These are phyloP conservation scores for Panagrolaimus sp. DNA, from an alignment of 1,140 invertebrate species.

Conservation along the genomic window DNA sequence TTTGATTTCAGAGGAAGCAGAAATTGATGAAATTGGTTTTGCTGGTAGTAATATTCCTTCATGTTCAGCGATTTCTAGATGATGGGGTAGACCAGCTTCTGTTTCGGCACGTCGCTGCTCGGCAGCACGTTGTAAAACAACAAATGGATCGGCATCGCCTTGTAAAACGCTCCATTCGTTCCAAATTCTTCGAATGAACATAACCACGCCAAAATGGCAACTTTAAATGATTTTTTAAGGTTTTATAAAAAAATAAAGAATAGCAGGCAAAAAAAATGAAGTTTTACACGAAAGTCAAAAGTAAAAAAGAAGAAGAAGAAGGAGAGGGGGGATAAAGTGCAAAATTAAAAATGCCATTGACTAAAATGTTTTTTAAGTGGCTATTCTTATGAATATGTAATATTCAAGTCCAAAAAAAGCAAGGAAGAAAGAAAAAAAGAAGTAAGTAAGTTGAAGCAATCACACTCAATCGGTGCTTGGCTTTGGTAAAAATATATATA, in stretches of 20 bases:
- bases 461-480: too few species aligned
- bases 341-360: too few species aligned
- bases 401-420: too few species aligned
- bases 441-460: too few species aligned
- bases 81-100: constrained; percentile 15
- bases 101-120: constrained; percentile 33
- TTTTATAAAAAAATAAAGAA: constrained; percentile 1
- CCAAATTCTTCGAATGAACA: constrained; percentile 46
- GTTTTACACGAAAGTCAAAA: constrained; percentile 1
- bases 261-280: background rate
- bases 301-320: background rate
- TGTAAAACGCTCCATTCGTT: constrained; percentile 44
- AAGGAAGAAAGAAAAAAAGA: too few species aligned
- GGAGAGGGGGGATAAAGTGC: too few species aligned
- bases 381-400: too few species aligned
- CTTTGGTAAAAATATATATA: too few species aligned
- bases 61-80: background rate
- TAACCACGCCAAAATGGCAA: constrained; percentile 19
- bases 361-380: too few species aligned
- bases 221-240: background rate
- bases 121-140: constrained; percentile 28
- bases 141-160: constrained; percentile 33
- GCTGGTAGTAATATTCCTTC: constrained; percentile 1
- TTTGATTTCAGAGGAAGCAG: background rate
- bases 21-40: constrained; percentile 11